Percentiles rank a stretch among this genome's conserved stretches.
Conservation (phyloP, 2,888 invertebrate genomes). For the Cataglyphis cursor region DNA sequence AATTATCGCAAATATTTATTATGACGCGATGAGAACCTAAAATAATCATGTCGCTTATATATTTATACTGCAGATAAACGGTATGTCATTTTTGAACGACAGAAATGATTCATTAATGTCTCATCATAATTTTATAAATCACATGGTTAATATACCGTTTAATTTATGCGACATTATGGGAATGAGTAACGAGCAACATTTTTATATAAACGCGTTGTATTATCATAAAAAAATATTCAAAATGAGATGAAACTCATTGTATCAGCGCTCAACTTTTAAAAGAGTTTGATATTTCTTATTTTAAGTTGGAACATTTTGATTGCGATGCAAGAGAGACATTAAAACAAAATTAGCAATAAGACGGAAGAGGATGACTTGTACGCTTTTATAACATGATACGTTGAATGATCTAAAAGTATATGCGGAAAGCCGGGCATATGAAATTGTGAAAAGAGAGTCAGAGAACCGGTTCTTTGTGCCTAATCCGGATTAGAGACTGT, state of each 20-base stretch:
- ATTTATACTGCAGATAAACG: not conserved
- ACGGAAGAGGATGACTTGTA: constrained; percentile 17
- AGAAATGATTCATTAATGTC: not conserved
- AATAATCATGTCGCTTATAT: constrained; percentile 3
- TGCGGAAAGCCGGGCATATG: constrained; percentile 32
- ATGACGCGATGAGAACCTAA: constrained; percentile 12
- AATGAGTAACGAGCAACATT: not conserved
- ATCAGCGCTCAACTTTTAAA: not conserved
- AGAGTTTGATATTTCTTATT: not conserved
- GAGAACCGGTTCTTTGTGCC: constrained; percentile 59
- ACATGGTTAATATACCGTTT: constrained; percentile 1
- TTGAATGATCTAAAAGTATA: constrained; percentile 56
- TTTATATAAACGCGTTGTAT: not conserved
- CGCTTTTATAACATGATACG: constrained; percentile 43
- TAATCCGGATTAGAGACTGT: constrained; percentile 12
- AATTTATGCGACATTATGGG: not conserved
- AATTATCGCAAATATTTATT: constrained; percentile 24
- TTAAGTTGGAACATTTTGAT: not conserved
- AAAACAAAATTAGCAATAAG: constrained; percentile 17
- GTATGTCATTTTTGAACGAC: not conserved
- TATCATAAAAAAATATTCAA: not conserved
- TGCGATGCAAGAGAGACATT: not conserved
- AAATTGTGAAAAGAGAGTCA: constrained; percentile 48
- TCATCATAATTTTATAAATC: constrained; percentile 1
- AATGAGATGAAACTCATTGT: not conserved